phyloP scores from a whole-genome alignment of 1,140 invertebrate genomes.

The Hestina assimilis region DNA sequence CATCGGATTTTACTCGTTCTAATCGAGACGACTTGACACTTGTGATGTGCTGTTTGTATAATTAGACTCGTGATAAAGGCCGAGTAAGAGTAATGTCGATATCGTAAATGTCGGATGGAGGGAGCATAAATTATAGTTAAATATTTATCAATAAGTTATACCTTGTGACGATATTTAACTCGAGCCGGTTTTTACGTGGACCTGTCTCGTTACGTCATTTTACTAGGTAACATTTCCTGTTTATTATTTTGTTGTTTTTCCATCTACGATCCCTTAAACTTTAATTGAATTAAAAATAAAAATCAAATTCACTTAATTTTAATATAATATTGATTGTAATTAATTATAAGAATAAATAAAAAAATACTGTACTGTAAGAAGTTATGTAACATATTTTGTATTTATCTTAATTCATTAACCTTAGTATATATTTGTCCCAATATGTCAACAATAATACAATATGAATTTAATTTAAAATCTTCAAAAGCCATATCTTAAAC shows the following conservation, averaged over 20 bases:
- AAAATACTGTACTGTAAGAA: too few species aligned
- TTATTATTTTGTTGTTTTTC: background rate
- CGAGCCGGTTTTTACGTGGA: slow-evolving; percentile 12
- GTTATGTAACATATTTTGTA: too few species aligned
- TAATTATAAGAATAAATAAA: too few species aligned
- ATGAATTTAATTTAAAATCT: too few species aligned
- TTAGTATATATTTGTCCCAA: too few species aligned
- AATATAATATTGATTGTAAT: too few species aligned
- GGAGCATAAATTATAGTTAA: slow-evolving; percentile 20
- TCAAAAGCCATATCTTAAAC: too few species aligned
- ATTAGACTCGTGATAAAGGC: slow-evolving; percentile 26
- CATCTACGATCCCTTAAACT: background rate
- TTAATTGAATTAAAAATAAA: background rate
- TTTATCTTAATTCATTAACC: too few species aligned
- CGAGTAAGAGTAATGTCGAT: slow-evolving; percentile 14
- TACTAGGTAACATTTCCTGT: background rate
- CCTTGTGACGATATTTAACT: slow-evolving; percentile 5
- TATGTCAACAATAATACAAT: too few species aligned
- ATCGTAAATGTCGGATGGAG: slow-evolving; percentile 16
- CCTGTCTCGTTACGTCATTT: background rate
- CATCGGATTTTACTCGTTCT: slow-evolving; percentile 18
- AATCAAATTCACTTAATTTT: too few species aligned
- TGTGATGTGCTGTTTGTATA: slow-evolving; percentile 24
- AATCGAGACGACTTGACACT: slow-evolving; percentile 22
- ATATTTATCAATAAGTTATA: slow-evolving; percentile 23